These are phyloP conservation scores for Rhimphoctona megacephalus DNA, from an alignment of 2,888 invertebrate species.

Conservation along the genomic window DNA sequence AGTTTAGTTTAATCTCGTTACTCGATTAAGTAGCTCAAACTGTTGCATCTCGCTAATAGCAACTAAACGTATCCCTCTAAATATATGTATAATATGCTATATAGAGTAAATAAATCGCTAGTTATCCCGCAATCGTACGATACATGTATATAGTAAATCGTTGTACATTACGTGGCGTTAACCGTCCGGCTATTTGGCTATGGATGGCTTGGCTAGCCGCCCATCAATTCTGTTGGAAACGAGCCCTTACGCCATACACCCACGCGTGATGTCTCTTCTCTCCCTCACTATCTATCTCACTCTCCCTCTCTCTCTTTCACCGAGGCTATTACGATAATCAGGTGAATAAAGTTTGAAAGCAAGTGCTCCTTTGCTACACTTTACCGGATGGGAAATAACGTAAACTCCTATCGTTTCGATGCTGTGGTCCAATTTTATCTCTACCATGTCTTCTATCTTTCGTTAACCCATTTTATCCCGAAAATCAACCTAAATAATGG, in stretches of 20 bases:
- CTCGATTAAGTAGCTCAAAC: conserved; percentile 46
- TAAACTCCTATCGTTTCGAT: conserved; percentile 35
- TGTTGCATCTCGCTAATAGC: conserved; percentile 59
- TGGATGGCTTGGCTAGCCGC: conserved; percentile 52
- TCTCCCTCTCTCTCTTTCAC: conserved; percentile 11
- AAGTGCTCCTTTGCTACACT: conserved; percentile 70
- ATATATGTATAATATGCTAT: conserved; percentile 6
- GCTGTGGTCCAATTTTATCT: conserved; percentile 14
- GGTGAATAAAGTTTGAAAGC: conserved; percentile 64
- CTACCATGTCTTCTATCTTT: background rate
- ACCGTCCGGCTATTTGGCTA: conserved; percentile 50
- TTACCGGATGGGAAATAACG: conserved; percentile 1
- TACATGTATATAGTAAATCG: conserved; percentile 45
- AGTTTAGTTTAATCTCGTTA: conserved; percentile 19
- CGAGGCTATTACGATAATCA: conserved; percentile 57
- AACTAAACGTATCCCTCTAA: background rate
- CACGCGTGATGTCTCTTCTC: conserved; percentile 20
- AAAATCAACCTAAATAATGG: background rate
- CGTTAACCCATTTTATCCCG: conserved; percentile 40
- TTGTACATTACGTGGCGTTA: conserved; percentile 57
- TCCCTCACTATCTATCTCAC: background rate
- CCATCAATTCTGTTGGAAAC: conserved; percentile 65
- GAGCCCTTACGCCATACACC: conserved; percentile 54
- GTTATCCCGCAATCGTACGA: conserved; percentile 37
- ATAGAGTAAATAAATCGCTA: conserved; percentile 34